phyloP scores from a whole-genome alignment of 2,797 vertebrate genomes.

The Alca torda region DNA sequence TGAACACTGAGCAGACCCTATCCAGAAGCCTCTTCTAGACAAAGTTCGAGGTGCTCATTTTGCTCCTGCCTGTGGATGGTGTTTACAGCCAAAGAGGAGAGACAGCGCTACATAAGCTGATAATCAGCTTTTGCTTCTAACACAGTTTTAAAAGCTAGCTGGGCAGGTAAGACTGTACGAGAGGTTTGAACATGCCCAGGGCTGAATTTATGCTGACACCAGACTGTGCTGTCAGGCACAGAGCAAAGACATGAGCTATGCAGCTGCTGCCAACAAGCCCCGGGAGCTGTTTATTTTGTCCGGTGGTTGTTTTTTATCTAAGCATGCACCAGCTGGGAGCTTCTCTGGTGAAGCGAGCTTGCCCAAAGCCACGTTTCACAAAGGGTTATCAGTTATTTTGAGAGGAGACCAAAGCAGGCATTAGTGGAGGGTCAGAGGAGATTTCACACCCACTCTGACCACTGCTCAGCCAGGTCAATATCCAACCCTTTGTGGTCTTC shows the following conservation, averaged over 20 bases:
- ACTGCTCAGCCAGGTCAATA: not conserved
- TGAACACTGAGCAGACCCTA: not conserved
- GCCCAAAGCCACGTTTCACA: not conserved
- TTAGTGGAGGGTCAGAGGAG: not conserved
- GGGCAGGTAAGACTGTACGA: not conserved
- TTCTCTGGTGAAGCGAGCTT: not conserved
- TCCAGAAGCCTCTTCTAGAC: not conserved
- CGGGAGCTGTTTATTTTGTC: constrained; percentile 15
- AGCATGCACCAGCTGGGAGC: not conserved
- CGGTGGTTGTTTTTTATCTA: constrained; percentile 34
- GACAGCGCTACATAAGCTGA: constrained; percentile 16
- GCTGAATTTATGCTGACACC: constrained; percentile 37
- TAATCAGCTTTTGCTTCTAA: constrained; percentile 45
- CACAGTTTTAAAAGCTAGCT: not conserved
- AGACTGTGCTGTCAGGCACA: constrained; percentile 11
- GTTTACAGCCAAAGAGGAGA: constrained; percentile 16
- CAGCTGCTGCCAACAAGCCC: constrained; percentile 19
- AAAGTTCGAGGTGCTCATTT: not conserved
- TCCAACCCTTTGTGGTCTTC: not conserved
- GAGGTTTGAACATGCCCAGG: not conserved
- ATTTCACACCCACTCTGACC: not conserved
- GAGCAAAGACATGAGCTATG: not conserved
- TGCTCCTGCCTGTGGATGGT: not conserved
- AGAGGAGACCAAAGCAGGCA: not conserved
- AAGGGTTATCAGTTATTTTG: not conserved